These are phyloP conservation scores for Synchiropus splendidus DNA, from an alignment of 2,113 vertebrate species.

Conservation along the genomic window DNA sequence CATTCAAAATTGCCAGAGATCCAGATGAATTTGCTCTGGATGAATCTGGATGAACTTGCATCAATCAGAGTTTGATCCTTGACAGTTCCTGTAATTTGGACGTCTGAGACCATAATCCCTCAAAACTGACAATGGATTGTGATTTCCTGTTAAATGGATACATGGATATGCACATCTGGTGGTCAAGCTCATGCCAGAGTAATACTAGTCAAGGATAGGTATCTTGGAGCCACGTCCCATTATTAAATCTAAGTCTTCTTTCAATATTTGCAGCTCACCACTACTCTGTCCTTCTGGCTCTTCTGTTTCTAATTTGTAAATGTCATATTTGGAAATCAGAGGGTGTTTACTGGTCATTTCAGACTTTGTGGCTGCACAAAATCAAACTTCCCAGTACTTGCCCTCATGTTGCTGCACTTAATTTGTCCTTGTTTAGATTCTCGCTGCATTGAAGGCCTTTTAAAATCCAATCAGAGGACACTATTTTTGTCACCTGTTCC, in stretches of 20 bases:
- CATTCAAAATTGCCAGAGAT: no score
- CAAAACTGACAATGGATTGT: conserved; percentile 13
- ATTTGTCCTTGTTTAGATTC: no score
- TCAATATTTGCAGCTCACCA: conserved; percentile 8
- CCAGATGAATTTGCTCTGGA: no score
- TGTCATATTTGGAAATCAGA: conserved; percentile 48
- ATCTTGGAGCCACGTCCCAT: conserved; percentile 18
- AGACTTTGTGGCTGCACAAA: no score
- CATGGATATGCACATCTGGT: background rate
- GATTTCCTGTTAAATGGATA: background rate
- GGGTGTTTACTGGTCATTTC: conserved; percentile 42
- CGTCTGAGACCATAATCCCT: conserved; percentile 6
- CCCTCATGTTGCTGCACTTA: no score
- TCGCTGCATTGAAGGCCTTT: no score
- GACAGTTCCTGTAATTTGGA: conserved; percentile 10
- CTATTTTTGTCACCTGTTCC: no score
- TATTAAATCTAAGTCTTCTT: conserved; percentile 29
- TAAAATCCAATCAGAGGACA: no score
- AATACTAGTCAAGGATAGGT: conserved; percentile 13
- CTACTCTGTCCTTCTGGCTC: conserved; percentile 10
- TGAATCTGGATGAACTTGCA: no score
- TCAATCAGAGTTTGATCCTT: conserved; percentile 5
- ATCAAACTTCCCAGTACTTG: no score
- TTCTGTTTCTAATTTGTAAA: conserved; percentile 10
- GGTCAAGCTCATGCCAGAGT: conserved; percentile 20